These are phyloP conservation scores for Mycteria americana DNA, from an alignment of 2,797 vertebrate species.

Conservation along the genomic window DNA sequence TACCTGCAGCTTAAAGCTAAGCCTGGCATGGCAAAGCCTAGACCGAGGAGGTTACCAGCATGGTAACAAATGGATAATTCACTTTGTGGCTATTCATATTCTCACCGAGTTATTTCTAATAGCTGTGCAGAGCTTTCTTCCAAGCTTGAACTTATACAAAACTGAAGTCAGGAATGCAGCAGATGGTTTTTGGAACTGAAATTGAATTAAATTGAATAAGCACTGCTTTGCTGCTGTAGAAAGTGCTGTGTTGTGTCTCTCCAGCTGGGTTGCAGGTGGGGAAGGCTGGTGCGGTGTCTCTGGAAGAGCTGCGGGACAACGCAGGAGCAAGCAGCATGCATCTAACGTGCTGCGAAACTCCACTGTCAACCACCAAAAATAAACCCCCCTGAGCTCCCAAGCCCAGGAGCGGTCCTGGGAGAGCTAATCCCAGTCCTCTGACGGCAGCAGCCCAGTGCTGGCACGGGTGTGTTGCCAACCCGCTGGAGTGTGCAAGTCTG, in stretches of 20 bases:
- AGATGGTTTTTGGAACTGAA: neutral
- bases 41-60: neutral
- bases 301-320: neutral
- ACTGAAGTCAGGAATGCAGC: neutral
- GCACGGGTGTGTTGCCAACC: neutral
- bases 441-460: neutral
- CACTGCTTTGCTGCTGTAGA: neutral
- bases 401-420: neutral
- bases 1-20: neutral
- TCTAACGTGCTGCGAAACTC: neutral
- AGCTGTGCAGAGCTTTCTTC: neutral
- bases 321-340: neutral
- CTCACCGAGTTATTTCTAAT: neutral
- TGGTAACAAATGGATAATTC: neutral
- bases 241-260: neutral
- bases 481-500: rapidly evolving
- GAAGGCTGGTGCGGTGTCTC: neutral
- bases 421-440: neutral
- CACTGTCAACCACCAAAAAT: neutral
- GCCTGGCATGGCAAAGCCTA: neutral
- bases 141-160: neutral
- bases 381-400: neutral
- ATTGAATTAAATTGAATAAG: neutral
- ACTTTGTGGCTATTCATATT: neutral
- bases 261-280: neutral